Conservation (phyloP, 2,888 invertebrate genomes). For the Acrocyrtus sp. region DNA sequence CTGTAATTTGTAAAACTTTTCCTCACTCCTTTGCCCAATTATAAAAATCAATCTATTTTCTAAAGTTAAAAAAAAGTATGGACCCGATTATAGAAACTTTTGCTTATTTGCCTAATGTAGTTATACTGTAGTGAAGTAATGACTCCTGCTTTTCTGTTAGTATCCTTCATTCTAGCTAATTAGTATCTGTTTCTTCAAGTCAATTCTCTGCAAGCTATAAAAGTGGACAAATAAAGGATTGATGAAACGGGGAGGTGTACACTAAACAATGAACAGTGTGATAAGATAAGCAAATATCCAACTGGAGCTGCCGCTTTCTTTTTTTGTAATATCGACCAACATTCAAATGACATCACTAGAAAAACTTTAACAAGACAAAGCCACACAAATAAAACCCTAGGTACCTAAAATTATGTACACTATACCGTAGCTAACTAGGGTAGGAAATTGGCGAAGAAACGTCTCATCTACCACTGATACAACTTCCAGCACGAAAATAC, state of each 20-base stretch:
- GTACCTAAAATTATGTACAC: conserved; percentile 11
- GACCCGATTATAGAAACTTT: too few species aligned
- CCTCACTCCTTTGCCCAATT: conserved; percentile 6
- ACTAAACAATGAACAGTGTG: too few species aligned
- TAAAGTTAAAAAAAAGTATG: conserved; percentile 28
- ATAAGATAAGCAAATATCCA: too few species aligned
- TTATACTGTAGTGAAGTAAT: too few species aligned
- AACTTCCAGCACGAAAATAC: conserved; percentile 40
- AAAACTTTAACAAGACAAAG: conserved; percentile 35
- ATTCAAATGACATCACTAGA: conserved; percentile 46
- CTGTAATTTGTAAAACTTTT: too few species aligned
- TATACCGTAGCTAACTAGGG: not conserved
- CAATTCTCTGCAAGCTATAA: too few species aligned
- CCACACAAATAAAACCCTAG: conserved; percentile 12
- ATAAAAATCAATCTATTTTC: conserved; percentile 37
- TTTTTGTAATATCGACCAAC: conserved; percentile 34
- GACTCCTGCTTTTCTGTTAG: too few species aligned
- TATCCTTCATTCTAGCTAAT: too few species aligned
- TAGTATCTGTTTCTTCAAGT: too few species aligned
- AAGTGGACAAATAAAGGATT: too few species aligned
- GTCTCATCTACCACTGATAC: not conserved
- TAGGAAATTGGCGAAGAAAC: not conserved
- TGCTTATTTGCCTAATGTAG: too few species aligned
- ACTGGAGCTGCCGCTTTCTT: conserved; percentile 43
- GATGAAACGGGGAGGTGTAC: too few species aligned